A percentile compares a stretch with the other conserved stretches of the same genome.
phyloP scores from a whole-genome alignment of 2,888 invertebrate species.

The Ochropleura plecta region DNA sequence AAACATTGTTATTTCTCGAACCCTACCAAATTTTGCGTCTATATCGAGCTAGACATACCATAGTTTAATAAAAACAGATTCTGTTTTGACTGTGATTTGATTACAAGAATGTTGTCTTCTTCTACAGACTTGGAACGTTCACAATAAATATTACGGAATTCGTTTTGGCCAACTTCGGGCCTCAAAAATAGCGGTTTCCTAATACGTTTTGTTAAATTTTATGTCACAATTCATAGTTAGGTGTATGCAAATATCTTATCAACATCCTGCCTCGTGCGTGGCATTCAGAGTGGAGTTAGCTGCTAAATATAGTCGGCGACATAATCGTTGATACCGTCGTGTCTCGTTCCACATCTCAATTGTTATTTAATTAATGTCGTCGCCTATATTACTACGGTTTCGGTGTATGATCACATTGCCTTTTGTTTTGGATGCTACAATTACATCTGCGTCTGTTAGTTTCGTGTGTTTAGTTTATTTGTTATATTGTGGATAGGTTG shows the following conservation, averaged over 20 bases:
- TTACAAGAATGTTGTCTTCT: background rate
- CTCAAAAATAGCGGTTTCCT: slow-evolving; percentile 44
- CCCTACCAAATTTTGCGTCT: background rate
- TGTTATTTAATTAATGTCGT: slow-evolving; percentile 67
- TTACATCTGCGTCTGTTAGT: slow-evolving; percentile 37
- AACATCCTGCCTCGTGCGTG: slow-evolving; percentile 84
- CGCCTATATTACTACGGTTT: slow-evolving; percentile 60
- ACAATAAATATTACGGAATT: slow-evolving; percentile 4
- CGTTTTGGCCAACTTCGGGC: background rate
- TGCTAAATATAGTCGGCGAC: slow-evolving; percentile 77
- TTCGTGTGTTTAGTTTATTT: slow-evolving; percentile 18
- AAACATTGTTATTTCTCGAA: slow-evolving; percentile 18
- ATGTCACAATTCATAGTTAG: slow-evolving; percentile 70
- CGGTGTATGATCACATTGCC: slow-evolving; percentile 51
- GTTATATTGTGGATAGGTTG: slow-evolving; percentile 1
- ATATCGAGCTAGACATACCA: background rate
- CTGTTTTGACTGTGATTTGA: background rate
- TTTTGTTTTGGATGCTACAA: slow-evolving; percentile 34
- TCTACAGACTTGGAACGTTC: background rate
- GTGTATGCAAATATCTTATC: slow-evolving; percentile 86
- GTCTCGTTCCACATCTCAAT: slow-evolving; percentile 69
- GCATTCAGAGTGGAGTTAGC: slow-evolving; percentile 78
- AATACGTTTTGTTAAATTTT: slow-evolving; percentile 53
- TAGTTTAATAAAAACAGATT: background rate
- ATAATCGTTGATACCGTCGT: slow-evolving; percentile 72